These are phyloP conservation scores for Sorex araneus DNA, from an alignment of 2,113 vertebrate genomes.

Conservation along the genomic window DNA sequence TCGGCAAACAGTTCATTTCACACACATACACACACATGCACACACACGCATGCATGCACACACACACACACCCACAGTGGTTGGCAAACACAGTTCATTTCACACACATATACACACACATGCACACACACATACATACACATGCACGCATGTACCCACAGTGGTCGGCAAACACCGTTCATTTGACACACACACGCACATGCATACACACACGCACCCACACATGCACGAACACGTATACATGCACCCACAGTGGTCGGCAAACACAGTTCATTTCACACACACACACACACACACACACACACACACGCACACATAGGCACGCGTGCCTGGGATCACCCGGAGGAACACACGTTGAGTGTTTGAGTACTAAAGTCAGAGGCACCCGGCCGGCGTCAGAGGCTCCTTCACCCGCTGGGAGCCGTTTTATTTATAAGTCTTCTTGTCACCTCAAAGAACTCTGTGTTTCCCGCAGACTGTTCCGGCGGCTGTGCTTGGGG, in stretches of 20 bases:
- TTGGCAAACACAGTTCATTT: no score
- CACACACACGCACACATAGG: no score
- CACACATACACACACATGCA: no score
- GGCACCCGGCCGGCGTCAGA: slow-evolving; percentile 71
- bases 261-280: no score
- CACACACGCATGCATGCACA: no score
- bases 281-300: neutral
- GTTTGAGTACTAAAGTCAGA: slow-evolving; percentile 64
- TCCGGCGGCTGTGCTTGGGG: slow-evolving; percentile 66
- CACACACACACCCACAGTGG: no score
- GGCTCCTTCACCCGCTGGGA: slow-evolving; percentile 74
- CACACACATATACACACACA: no score
- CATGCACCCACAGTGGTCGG: no score
- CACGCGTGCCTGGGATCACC: neutral
- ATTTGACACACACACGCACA: fast-evolving
- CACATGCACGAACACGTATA: neutral
- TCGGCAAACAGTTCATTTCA: no score
- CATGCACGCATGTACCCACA: no score
- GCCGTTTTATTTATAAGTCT: slow-evolving; percentile 81
- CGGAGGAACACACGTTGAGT: neutral
- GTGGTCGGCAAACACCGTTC: no score
- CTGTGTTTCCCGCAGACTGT: slow-evolving; percentile 79
- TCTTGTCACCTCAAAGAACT: slow-evolving; percentile 79
- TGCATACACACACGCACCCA: neutral
- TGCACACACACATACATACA: no score